Evolutionary conservation across 2,113 vertebrate species (phyloP), one percentile per base, ranked within the genome.

Genomic region (Ramphastos sulfuratus): DNA sequence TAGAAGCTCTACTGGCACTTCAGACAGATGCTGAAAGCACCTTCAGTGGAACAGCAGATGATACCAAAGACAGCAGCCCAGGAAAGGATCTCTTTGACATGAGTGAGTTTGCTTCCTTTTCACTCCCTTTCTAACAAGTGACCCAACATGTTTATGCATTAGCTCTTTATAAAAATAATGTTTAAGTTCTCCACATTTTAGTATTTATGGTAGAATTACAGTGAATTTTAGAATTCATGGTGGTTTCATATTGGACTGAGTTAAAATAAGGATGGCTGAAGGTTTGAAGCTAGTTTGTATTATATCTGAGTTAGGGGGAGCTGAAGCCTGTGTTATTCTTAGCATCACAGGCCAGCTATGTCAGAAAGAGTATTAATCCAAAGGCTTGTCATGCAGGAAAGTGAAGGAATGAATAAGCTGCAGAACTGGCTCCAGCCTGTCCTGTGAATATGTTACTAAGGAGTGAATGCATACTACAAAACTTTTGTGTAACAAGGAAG

Each of bases 41-140:
- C 52, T 95, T 97, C 19, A 97, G 96, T 77, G 96, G 97, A 85
- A 82, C 91, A 30, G 28, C 80, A 10, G 96, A 96, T 54, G 96
- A 96, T 92, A 97, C 97, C 87, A 97, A 97, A 80, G 98, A 98
- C 44, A 98, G 97, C 95, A 99, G 98, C 93, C 98, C 98, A 15
- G 97, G 96, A 96, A 99, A 98, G 95, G 99, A 99, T 97, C 97
- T 99, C 77, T 99, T 99, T 88, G 99, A 99, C 95, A 99, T 99
- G 99, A 99, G 99, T 99, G 97, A 98, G 99, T 98, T 93, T 46
- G 73, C 25, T 93, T 87, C 69, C 42, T 52, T 50, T 83, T n/a
- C 10, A 66, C 8, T 84, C 35, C 24, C 6, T 42, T 91, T 90
- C 37, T 73, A 83, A 74, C 12, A 64, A 73, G 10, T 5, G 2